These are phyloP conservation scores for Tanypteryx hageni DNA, from an alignment of 2,888 invertebrate species.

Conservation along the genomic window DNA sequence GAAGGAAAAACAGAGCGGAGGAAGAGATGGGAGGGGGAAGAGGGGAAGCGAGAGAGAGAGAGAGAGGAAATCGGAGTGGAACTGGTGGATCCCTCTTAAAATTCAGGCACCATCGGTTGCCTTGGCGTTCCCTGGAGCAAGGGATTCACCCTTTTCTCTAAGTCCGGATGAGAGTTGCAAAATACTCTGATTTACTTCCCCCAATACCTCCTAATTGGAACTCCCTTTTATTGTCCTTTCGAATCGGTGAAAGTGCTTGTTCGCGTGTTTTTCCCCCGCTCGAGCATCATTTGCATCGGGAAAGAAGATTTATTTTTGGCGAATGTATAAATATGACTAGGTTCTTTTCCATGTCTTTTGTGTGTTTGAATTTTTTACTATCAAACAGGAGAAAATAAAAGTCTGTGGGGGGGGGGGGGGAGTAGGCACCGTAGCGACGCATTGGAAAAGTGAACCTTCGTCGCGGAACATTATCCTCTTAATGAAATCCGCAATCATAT, in stretches of 20 bases:
- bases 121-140: not conserved
- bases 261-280: not conserved
- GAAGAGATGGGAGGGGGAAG: too few species aligned
- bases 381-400: too few species aligned
- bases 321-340: too few species aligned
- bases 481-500: too few species aligned
- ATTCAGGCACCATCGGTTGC: constrained; percentile 25
- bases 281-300: not conserved
- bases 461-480: too few species aligned
- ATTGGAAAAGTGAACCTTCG: too few species aligned
- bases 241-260: not conserved
- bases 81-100: not conserved
- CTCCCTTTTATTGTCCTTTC: constrained; percentile 3
- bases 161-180: not conserved
- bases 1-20: too few species aligned
- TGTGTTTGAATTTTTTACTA: too few species aligned
- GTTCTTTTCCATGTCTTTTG: too few species aligned
- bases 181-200: not conserved
- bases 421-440: too few species aligned
- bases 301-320: too few species aligned
- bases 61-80: not conserved
- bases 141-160: not conserved
- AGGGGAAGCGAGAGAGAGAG: not conserved
- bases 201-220: not conserved
- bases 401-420: too few species aligned